Evolutionary conservation across 2,113 vertebrate species (phyloP).

Genomic region (Propithecus coquereli): DNA sequence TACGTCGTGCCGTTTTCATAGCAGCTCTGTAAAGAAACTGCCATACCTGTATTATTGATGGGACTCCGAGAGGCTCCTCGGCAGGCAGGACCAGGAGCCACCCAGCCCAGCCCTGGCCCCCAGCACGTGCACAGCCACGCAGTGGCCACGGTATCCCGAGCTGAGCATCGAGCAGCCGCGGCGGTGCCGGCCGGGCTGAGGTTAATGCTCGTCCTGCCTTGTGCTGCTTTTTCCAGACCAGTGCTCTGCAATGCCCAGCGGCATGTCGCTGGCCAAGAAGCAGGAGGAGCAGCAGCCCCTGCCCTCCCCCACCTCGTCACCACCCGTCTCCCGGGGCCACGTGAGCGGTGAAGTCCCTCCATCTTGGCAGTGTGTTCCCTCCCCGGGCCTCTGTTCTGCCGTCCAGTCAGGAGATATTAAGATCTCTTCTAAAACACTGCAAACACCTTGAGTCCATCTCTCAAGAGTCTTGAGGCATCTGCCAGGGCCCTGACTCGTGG

Average conservation of each 20-base stretch:
- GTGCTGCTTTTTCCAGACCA: not conserved
- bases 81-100: accelerated
- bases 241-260: accelerated
- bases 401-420: not conserved
- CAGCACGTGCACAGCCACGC: accelerated
- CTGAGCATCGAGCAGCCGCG: accelerated
- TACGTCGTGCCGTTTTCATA: not conserved
- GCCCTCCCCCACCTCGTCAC: not conserved
- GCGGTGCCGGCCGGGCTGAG: accelerated
- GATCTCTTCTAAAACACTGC: not conserved
- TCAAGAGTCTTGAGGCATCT: not conserved
- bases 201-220: not conserved
- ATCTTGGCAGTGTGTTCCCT: too few species aligned
- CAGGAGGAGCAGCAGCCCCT: too few species aligned
- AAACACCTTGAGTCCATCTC: not conserved
- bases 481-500: not conserved
- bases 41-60: not conserved
- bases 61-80: not conserved
- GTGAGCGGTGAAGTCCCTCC: not conserved
- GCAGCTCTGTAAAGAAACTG: accelerated
- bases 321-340: not conserved
- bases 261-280: not conserved
- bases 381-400: not conserved
- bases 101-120: accelerated
- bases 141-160: accelerated